Evolutionary conservation across 2,888 invertebrate genomes (phyloP).

Genomic region (Perdita meconis): DNA sequence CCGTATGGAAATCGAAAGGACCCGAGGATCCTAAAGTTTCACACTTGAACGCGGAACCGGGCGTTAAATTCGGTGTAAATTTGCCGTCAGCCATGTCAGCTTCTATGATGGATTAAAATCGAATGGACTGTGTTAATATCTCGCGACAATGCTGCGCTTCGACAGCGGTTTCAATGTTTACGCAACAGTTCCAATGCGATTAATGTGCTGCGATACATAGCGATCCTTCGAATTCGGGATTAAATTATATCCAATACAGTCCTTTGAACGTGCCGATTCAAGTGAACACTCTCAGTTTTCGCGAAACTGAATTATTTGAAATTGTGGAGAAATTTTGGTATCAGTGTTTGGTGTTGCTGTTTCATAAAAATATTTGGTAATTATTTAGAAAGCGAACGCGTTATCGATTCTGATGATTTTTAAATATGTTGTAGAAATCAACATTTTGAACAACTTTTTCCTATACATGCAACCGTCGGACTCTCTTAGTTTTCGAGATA

Average conservation of each 20-base stretch:
- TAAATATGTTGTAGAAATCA: too few relatives aligned
- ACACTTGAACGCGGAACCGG: slow-evolving; percentile 15
- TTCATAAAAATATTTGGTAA: too few relatives aligned
- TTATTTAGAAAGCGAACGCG: too few relatives aligned
- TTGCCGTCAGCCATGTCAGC: slow-evolving; percentile 17
- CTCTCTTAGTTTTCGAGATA: too few relatives aligned
- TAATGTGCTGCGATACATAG: background rate
- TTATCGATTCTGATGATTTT: too few relatives aligned
- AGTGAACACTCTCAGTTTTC: too few relatives aligned
- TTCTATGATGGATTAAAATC: slow-evolving; percentile 12
- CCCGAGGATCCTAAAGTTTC: background rate
- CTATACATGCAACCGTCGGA: too few relatives aligned
- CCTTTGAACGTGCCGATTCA: background rate
- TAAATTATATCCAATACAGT: background rate
- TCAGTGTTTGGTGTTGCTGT: too few relatives aligned
- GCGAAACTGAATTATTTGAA: too few relatives aligned
- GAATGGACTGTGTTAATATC: slow-evolving; percentile 7
- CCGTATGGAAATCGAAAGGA: slow-evolving; percentile 21
- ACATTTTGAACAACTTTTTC: too few relatives aligned
- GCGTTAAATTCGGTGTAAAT: slow-evolving; percentile 28
- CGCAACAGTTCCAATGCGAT: slow-evolving; percentile 12
- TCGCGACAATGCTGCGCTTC: background rate
- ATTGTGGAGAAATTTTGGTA: too few relatives aligned
- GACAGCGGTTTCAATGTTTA: background rate
- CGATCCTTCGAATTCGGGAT: background rate